These are phyloP conservation scores for Porphyrio hochstetteri DNA, from an alignment of 2,113 vertebrate genomes.

Conservation along the genomic window DNA sequence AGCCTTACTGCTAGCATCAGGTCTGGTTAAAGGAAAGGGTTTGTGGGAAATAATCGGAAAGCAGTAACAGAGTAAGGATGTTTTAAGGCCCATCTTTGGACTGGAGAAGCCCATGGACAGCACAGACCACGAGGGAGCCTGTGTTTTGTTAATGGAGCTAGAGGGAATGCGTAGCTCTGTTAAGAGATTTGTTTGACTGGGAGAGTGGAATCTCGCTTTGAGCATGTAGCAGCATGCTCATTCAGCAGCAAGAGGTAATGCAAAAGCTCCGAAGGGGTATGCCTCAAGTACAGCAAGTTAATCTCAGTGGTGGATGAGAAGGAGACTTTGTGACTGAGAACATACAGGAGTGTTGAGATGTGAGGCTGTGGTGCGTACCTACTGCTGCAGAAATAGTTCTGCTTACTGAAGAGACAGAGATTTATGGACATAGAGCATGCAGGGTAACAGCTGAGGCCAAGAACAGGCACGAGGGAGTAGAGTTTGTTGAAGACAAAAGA, in stretches of 20 bases:
- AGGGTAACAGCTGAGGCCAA: conserved; percentile 20
- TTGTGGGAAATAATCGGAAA: not conserved
- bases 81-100: not conserved
- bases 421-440: not conserved
- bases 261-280: not conserved
- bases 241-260: not conserved
- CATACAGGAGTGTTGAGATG: not conserved
- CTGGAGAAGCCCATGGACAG: not conserved
- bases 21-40: not conserved
- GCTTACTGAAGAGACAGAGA: not conserved
- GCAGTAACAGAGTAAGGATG: not conserved
- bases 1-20: not conserved
- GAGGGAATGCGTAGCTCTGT: not conserved
- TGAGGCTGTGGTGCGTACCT: not conserved
- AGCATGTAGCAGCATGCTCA: not conserved
- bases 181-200: not conserved
- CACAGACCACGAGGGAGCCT: not conserved
- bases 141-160: not conserved
- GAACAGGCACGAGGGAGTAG: not conserved
- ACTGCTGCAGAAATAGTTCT: not conserved
- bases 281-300: not conserved
- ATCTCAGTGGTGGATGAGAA: not conserved
- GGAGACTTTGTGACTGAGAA: not conserved
- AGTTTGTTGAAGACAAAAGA: conserved; percentile 43
- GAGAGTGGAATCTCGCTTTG: not conserved